Conservation (phyloP, 2,888 invertebrate genomes). For the Tetanocera ferruginea region DNA sequence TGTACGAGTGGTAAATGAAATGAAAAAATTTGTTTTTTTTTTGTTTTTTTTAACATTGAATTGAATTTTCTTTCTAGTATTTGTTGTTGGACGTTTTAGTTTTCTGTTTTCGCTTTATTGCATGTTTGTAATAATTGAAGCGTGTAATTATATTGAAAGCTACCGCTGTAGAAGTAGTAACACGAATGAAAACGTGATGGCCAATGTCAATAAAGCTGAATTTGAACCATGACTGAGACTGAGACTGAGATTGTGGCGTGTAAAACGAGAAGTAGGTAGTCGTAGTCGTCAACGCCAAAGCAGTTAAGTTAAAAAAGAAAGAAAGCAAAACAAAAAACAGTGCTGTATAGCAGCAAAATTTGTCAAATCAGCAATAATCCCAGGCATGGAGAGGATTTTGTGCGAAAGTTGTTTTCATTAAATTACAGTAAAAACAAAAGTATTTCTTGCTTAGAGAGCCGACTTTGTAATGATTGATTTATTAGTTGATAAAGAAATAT, state of each 20-base stretch:
- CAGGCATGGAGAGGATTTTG: too few relatives aligned
- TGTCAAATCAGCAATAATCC: not conserved
- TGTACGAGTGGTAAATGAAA: not conserved
- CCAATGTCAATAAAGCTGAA: conserved; percentile 22
- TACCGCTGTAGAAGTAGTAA: not conserved
- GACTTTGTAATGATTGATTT: too few relatives aligned
- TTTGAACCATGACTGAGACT: not conserved
- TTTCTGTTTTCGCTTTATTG: not conserved
- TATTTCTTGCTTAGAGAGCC: too few relatives aligned
- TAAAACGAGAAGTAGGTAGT: not conserved
- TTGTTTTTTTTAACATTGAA: not conserved
- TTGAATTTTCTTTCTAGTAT: not conserved
- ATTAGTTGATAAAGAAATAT: too few relatives aligned
- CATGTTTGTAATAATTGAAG: conserved; percentile 24
- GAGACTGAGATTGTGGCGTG: not conserved
- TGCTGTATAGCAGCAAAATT: not conserved
- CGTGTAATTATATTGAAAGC: conserved; percentile 33
- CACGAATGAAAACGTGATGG: conserved; percentile 5
- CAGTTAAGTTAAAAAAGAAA: too few relatives aligned
- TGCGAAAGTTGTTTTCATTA: too few relatives aligned
- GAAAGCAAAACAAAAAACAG: not conserved
- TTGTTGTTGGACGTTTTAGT: not conserved
- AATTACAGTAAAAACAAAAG: too few relatives aligned
- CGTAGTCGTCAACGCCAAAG: too few relatives aligned
- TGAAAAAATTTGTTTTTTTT: too few relatives aligned